phyloP scores from a whole-genome alignment of 2,797 vertebrate species.

The Ficedula albicollis region DNA sequence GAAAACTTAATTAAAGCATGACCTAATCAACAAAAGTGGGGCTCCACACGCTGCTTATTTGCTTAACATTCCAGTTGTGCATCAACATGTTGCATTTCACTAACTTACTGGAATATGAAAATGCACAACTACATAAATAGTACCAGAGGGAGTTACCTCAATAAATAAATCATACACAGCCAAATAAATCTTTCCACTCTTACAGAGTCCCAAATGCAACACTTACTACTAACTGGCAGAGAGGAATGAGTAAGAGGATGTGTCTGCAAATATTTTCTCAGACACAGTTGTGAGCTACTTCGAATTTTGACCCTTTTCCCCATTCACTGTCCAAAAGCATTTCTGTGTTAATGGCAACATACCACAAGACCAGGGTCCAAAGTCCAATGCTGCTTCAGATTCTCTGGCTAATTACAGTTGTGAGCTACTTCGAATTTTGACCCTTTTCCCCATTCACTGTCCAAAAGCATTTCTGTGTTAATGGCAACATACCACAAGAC shows the following conservation, averaged over 20 bases:
- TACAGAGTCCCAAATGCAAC: background rate
- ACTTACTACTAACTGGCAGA: background rate
- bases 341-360: background rate
- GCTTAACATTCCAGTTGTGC: background rate
- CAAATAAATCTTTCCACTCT: constrained; percentile 32
- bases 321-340: background rate
- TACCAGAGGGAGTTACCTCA: constrained; percentile 20
- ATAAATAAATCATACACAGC: constrained; percentile 3
- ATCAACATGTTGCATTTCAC: background rate
- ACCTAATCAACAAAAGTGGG: background rate
- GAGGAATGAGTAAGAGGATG: constrained; percentile 8
- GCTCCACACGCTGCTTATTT: background rate
- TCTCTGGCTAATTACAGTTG: background rate
- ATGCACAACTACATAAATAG: background rate
- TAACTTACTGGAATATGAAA: constrained; percentile 13
- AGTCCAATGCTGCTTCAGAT: background rate
- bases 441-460: background rate
- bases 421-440: constrained; percentile 5
- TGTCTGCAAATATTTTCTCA: background rate
- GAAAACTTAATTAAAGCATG: constrained; percentile 4
- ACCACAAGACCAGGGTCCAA: background rate
- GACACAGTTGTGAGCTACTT: background rate
- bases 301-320: background rate
- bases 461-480: background rate
- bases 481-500: background rate